Evolutionary conservation across 64 coral and sea anemone genomes (phyloP), one percentile per base, ranked within the genome.

Genomic region (Montipora sp.): DNA sequence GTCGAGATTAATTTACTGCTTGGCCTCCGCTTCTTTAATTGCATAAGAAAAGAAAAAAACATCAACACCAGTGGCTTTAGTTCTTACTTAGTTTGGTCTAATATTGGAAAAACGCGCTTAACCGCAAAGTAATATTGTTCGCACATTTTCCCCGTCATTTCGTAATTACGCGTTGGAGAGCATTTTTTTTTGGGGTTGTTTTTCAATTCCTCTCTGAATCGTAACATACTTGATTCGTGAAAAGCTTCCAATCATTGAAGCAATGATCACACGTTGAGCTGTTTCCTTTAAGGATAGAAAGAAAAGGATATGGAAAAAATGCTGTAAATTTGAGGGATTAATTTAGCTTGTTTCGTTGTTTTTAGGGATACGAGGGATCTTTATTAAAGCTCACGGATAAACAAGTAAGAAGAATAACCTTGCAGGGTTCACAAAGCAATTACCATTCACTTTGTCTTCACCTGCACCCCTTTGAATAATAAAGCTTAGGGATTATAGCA

Each of bases 311-410:
- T 36, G 0, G 18, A 71, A 71, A 71, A 71, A 15, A 15, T 71
- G 68, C 7, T 11, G 53, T 11, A 23, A 20, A 11, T 71, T 75
- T 46, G 47, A 50, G 47, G 79, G 8, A n/a, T 36, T 80, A 36
- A 48, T 61, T 59, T 19, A 58, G 27, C 91, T 59, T 20, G 59
- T 19, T 13, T 5, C 2, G 16, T 69, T 45, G 22, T 82, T 74
- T 59, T 59, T 81, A 98, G 96, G 96, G 96, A 24, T 98, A 98
- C 44, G 96, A 98, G 74, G 96, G 96, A 68, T 98, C 93, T n/a
- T 73, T 94, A 20, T 53, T 98, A 22, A 98, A 98, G 68, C 89
- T 98, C n/a, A 98, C 96, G 24, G 96, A 98, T 75, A 98, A 98
- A 92, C 96, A 94, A 84, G 96, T 98, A 79, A 60, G 75, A 73